These are phyloP conservation scores for Andrena trimmerana DNA, from an alignment of 2,888 invertebrate species.

Conservation along the genomic window DNA sequence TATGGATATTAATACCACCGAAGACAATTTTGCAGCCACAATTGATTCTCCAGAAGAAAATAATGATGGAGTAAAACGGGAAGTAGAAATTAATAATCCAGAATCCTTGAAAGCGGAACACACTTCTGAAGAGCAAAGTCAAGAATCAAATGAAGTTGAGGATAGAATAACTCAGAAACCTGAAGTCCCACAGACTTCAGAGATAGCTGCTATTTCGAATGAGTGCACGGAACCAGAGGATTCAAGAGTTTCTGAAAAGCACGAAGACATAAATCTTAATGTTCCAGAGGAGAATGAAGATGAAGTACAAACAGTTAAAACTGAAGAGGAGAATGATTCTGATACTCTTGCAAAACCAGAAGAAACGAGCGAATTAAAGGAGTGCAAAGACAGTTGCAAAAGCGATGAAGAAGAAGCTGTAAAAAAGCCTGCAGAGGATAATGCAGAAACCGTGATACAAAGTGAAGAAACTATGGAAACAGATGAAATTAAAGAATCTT, in stretches of 20 bases:
- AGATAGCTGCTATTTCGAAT: neutral
- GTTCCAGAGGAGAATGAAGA: neutral
- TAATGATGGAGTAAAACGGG: neutral
- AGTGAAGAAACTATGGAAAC: neutral
- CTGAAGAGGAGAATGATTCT: slow-evolving; percentile 11
- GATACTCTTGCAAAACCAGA: neutral
- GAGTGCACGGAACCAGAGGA: slow-evolving; percentile 2
- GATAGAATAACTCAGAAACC: neutral
- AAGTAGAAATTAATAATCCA: neutral
- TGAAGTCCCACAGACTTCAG: slow-evolving; percentile 12
- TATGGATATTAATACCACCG: neutral
- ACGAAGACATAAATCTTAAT: neutral
- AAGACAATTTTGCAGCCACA: neutral
- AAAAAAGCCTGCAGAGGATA: slow-evolving; percentile 1
- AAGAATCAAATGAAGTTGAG: slow-evolving; percentile 5
- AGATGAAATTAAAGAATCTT: neutral
- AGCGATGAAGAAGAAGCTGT: slow-evolving; percentile 13
- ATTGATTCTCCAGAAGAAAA: neutral
- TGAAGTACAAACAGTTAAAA: slow-evolving; percentile 7
- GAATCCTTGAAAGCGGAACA: neutral
- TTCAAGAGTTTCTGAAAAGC: neutral
- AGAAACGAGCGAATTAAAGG: slow-evolving; percentile 13
- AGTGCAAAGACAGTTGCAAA: neutral
- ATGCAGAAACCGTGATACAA: neutral
- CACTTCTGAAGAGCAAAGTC: neutral